Evolutionary conservation across 2,888 invertebrate genomes (phyloP).

Genomic region (Agonopterix heracliana): DNA sequence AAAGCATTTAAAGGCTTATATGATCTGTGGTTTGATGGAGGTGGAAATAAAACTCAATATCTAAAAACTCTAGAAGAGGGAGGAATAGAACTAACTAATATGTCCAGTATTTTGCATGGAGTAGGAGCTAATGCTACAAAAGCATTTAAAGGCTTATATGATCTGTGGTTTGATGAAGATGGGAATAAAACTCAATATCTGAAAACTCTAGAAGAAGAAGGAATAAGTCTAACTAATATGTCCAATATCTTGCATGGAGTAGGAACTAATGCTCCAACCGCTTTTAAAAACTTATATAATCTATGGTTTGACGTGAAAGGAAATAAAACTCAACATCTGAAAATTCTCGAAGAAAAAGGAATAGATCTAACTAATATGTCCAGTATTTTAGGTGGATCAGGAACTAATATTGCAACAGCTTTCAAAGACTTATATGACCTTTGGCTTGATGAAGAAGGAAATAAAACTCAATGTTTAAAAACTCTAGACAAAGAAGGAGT

Average conservation of each 20-base stretch:
- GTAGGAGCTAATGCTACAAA: no score
- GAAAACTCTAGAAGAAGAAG: no score
- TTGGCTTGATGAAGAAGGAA: constrained; percentile 26
- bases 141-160: no score
- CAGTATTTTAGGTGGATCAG: background rate
- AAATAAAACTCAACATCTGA: background rate
- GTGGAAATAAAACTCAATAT: no score
- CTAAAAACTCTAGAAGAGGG: no score
- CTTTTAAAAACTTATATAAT: background rate
- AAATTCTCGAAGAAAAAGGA: no score
- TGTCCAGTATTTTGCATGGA: no score
- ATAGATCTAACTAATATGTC: background rate
- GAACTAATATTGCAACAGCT: constrained; percentile 16
- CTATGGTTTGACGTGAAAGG: background rate
- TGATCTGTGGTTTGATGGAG: no score
- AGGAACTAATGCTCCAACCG: background rate
- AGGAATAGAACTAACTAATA: background rate
- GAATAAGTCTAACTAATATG: background rate
- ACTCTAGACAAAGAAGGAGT: no score
- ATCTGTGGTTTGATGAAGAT: no score
- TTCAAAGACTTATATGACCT: constrained; percentile 29
- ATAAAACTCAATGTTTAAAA: constrained; percentile 18
- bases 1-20: no score
- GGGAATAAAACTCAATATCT: no score
- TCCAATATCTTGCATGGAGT: background rate